Base-by-base conservation (phyloP, 2,797 vertebrate genomes). In the Malacoraja senta region DNA sequence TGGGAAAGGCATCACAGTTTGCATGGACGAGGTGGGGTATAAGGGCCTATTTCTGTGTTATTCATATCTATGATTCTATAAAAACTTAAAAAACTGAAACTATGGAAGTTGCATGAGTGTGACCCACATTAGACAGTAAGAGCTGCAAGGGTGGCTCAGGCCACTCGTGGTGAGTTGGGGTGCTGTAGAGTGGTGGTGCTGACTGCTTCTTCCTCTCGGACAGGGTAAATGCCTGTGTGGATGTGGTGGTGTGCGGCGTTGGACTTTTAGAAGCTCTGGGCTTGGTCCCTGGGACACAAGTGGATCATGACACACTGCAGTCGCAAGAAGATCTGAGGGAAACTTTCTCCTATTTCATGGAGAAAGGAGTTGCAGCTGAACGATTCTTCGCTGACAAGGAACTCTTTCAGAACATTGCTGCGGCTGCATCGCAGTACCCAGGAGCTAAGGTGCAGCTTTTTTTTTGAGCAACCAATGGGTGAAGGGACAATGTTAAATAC, bases 141-240 rank as follows among this genome's bases (percentile, higher is more conserved):
- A 74, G 71, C 71, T 74, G 19, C 19, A 74, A 74, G 71, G 6
- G 19, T 74, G 71, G 17, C 24, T 24, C 19, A 6, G 24, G 71
- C 71, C 94, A 94, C 9, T 6, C 21, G 58, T 35, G 35, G 26
- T 3, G 71, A 44, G 3, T 78, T 65, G 19, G 17, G 6, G n/a
- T 77, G 12, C 32, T 72, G 65, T 93, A 74, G 53, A 53, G 72
- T 35, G 58, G 15, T 81, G n/a, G 17, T 19, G 71, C 17, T 6
- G 0, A 12, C 58, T 79, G 71, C 65, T 76, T 29, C 21, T 93
- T 63, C 84, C 91, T 84, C 0, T 76, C 93, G 84, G 53, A 24
- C 94, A 99, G 99, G 0, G 98, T 99, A 94, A 99, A 99, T 0
- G 97, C 98, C 81, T 99, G 99, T 1, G 98, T 99, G 1, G 99